Evolutionary conservation across 2,888 invertebrate genomes (phyloP).

Genomic region (Orchestes rusci): DNA sequence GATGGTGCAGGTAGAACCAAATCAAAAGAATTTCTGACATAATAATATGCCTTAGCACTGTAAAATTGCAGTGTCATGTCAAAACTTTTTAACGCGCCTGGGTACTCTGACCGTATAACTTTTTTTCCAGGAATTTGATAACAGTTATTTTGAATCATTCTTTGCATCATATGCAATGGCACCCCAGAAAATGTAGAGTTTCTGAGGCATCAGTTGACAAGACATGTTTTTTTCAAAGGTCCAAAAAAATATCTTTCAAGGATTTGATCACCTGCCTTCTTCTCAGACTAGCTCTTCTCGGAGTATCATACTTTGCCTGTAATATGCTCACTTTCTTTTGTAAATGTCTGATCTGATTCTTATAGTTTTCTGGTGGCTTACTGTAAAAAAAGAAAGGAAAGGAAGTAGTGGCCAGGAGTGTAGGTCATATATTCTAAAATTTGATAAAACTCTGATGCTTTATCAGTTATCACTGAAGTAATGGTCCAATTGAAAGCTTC

Average conservation of each 20-base stretch:
- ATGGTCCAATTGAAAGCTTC: no score
- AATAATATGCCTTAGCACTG: slow-evolving; percentile 14
- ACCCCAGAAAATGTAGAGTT: slow-evolving; percentile 11
- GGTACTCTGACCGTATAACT: slow-evolving; percentile 2
- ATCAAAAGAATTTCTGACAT: slow-evolving; percentile 13
- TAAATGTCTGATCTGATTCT: no score
- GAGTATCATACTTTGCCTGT: neutral
- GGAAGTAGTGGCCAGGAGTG: no score
- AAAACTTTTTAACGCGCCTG: slow-evolving; percentile 8
- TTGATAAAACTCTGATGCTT: no score
- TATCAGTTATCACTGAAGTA: no score
- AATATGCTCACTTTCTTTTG: no score
- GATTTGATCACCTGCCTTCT: neutral
- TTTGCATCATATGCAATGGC: slow-evolving; percentile 6
- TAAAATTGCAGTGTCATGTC: slow-evolving; percentile 14
- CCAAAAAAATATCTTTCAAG: slow-evolving; percentile 8
- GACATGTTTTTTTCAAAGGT: slow-evolving; percentile 1
- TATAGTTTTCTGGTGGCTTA: no score
- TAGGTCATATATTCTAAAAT: no score
- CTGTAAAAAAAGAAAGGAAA: no score
- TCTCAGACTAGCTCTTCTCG: neutral
- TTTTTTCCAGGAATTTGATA: neutral
- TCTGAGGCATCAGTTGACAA: slow-evolving; percentile 1
- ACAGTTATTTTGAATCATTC: slow-evolving; percentile 3
- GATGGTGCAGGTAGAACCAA: slow-evolving; percentile 17